Percentiles rank a stretch among this genome's conserved stretches.
Evolutionary conservation across 2,113 vertebrate genomes (phyloP).

Genomic region (Epinephelus moara): DNA sequence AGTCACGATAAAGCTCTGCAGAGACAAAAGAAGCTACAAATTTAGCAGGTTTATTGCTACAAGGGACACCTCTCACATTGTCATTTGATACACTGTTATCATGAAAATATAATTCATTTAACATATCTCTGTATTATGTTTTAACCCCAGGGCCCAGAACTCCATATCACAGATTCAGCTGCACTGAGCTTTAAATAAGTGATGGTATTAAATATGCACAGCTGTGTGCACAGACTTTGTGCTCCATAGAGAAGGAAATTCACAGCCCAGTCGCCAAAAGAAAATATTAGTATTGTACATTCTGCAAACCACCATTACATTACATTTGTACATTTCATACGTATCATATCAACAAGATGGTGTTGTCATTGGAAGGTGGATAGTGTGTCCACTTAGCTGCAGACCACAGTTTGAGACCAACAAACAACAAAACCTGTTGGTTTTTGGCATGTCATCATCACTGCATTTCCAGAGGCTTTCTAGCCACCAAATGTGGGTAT

Average conservation of each 20-base stretch:
- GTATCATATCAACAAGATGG: too few species aligned
- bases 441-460: too few species aligned
- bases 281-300: too few species aligned
- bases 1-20: background rate
- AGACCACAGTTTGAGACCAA: too few species aligned
- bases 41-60: background rate
- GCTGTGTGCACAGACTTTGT: background rate
- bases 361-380: too few species aligned
- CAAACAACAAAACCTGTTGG: too few species aligned
- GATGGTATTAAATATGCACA: background rate
- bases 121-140: background rate
- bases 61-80: background rate
- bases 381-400: too few species aligned
- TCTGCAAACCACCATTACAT: too few species aligned
- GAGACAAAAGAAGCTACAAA: background rate
- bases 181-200: background rate
- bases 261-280: background rate
- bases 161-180: background rate
- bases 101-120: background rate
- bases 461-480: too few species aligned
- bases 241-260: background rate
- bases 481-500: too few species aligned
- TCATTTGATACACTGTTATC: background rate
- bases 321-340: too few species aligned
- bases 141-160: background rate